phyloP scores from a whole-genome alignment of 2,888 invertebrate genomes.

The Cyclophora punctaria region DNA sequence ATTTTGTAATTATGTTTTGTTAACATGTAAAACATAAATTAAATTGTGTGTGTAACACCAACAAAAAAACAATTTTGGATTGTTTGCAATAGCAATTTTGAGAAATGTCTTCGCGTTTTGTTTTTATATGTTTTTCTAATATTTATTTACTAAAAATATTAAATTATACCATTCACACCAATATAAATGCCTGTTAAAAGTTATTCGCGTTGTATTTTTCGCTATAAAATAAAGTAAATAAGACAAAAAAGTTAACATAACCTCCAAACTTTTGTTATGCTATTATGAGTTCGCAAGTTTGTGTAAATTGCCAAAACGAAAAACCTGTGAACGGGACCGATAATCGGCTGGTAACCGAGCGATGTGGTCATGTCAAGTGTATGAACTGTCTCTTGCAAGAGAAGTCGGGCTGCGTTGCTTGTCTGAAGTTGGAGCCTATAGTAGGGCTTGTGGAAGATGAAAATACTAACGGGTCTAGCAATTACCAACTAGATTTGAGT shows the following conservation, averaged over 20 bases:
- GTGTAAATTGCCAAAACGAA: constrained; percentile 77
- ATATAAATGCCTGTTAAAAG: too few species aligned
- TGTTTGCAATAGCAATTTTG: too few species aligned
- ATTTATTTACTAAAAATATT: too few species aligned
- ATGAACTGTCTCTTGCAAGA: constrained; percentile 81
- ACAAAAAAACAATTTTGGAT: too few species aligned
- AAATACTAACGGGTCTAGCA: constrained; percentile 10
- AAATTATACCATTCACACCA: neutral
- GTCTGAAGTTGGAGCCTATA: constrained; percentile 30
- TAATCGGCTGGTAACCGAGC: constrained; percentile 81
- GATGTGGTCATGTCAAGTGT: constrained; percentile 85
- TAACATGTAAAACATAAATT: too few species aligned
- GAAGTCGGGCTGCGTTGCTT: constrained; percentile 77
- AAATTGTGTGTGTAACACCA: too few species aligned
- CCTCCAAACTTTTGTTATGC: constrained; percentile 25
- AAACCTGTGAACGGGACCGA: constrained; percentile 70
- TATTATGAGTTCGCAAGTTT: constrained; percentile 64
- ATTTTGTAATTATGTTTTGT: too few species aligned
- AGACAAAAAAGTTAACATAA: constrained; percentile 19
- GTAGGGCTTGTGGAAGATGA: constrained; percentile 19
- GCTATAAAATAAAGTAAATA: neutral
- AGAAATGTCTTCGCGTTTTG: too few species aligned
- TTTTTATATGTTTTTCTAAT: too few species aligned
- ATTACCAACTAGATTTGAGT: constrained; percentile 26
- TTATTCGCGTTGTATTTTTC: too few species aligned